A percentile compares a stretch with the other conserved stretches of the same genome.
phyloP scores from a whole-genome alignment of 1,140 invertebrate genomes.

The Hypothenemus hampei region DNA sequence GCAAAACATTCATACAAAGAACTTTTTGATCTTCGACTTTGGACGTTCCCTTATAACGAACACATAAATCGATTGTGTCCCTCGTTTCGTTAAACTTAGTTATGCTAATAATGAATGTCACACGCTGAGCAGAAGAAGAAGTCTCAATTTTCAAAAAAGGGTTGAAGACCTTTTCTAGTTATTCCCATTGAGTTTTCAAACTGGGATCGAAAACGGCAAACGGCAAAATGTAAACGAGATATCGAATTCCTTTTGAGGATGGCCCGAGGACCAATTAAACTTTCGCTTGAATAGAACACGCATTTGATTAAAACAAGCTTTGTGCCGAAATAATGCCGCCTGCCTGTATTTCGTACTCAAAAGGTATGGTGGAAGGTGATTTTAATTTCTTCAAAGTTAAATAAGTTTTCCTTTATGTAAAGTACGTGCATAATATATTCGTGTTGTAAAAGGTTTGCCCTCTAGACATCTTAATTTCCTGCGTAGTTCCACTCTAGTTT shows the following conservation, averaged over 20 bases:
- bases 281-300: slow-evolving; percentile 28
- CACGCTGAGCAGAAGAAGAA: too few relatives aligned
- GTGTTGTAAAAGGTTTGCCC: slow-evolving; percentile 10
- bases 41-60: too few relatives aligned
- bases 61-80: too few relatives aligned
- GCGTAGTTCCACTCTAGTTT: slow-evolving; percentile 12
- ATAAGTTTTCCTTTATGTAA: slow-evolving; percentile 24
- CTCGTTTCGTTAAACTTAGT: too few relatives aligned
- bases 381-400: slow-evolving; percentile 22
- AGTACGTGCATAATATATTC: slow-evolving; percentile 23
- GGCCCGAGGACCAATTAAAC: slow-evolving; percentile 27
- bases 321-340: slow-evolving; percentile 13
- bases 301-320: slow-evolving; percentile 27
- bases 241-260: slow-evolving; percentile 24
- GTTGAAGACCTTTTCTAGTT: too few relatives aligned
- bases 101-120: too few relatives aligned
- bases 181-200: too few relatives aligned
- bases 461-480: slow-evolving; percentile 18
- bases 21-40: slow-evolving; percentile 8
- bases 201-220: slow-evolving; percentile 24
- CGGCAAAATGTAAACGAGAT: slow-evolving; percentile 24
- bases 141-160: too few relatives aligned
- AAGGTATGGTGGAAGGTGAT: slow-evolving; percentile 10
- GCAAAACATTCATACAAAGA: slow-evolving; percentile 7
- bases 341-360: slow-evolving; percentile 1